These are phyloP conservation scores for Rhopalosiphum padi DNA, from an alignment of 1,140 invertebrate species.

Conservation along the genomic window DNA sequence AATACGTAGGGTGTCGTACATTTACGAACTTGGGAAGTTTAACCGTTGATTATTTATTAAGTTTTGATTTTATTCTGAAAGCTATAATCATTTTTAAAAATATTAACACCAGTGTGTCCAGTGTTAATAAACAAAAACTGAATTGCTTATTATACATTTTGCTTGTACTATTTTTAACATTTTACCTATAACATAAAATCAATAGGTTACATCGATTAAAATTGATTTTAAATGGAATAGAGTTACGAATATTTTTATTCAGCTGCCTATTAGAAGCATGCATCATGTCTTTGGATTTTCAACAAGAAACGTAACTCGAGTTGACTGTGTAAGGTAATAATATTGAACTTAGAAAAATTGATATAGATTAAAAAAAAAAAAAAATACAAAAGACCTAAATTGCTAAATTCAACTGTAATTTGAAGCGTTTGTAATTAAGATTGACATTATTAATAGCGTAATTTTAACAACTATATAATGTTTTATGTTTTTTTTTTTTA, in stretches of 20 bases:
- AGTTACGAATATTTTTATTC: not conserved
- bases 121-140: not conserved
- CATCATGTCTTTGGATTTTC: not conserved
- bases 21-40: not conserved
- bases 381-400: not conserved
- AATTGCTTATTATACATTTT: not conserved
- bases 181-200: not conserved
- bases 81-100: not conserved
- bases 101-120: not conserved
- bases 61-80: not conserved
- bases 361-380: not conserved
- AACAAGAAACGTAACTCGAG: not conserved
- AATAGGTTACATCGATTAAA: not conserved
- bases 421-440: not conserved
- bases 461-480: not conserved
- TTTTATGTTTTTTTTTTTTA: not conserved
- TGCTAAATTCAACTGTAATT: not conserved
- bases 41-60: not conserved
- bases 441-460: not conserved
- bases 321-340: not conserved
- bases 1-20: not conserved
- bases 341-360: not conserved
- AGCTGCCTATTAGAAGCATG: not conserved
- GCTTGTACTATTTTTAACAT: not conserved
- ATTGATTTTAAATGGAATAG: not conserved